These are phyloP conservation scores for Desmodus rotundus DNA, from an alignment of 2,113 vertebrate genomes.

Conservation along the genomic window DNA sequence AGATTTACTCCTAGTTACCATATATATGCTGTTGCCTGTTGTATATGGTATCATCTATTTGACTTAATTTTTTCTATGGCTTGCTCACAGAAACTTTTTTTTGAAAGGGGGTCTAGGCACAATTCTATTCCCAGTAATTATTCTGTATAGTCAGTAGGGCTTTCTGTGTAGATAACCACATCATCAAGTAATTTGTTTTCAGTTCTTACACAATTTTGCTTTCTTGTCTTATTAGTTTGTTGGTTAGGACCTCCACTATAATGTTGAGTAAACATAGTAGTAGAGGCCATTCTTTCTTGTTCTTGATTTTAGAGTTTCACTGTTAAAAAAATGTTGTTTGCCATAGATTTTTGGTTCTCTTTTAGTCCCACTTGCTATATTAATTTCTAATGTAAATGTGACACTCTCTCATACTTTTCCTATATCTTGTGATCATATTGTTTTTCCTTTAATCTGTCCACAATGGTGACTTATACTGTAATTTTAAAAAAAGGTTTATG, in stretches of 20 bases:
- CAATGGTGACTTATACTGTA: background rate
- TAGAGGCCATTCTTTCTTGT: background rate
- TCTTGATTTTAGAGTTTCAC: constrained; percentile 19
- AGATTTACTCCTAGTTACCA: background rate
- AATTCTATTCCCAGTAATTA: background rate
- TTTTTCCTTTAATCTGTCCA: constrained; percentile 2
- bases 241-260: background rate
- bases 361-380: background rate
- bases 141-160: background rate
- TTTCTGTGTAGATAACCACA: background rate
- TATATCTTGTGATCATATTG: background rate
- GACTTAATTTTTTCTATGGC: background rate
- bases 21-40: background rate
- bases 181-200: background rate
- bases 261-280: background rate
- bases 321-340: background rate
- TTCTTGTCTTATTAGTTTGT: background rate
- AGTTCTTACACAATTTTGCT: background rate
- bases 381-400: background rate
- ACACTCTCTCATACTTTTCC: background rate
- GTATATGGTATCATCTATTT: background rate
- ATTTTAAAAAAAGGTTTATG: background rate
- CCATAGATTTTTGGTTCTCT: background rate
- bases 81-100: background rate
- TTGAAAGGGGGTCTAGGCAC: background rate